phyloP scores from a whole-genome alignment of 2,113 vertebrate genomes.

The Caretta caretta region DNA sequence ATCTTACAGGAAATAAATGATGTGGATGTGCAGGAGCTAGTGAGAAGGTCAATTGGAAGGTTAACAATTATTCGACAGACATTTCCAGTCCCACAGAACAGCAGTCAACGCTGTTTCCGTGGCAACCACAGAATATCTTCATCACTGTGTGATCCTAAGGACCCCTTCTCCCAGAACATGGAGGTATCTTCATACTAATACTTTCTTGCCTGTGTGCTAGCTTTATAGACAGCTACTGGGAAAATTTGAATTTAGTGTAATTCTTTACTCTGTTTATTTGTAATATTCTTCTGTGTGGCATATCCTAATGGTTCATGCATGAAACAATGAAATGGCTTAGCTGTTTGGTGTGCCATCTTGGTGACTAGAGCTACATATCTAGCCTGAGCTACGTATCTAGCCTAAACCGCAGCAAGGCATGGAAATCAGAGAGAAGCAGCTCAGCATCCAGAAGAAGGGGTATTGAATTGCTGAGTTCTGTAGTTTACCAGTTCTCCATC shows the following conservation, averaged over 20 bases:
- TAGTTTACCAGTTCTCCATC: neutral
- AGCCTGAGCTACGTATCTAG: neutral
- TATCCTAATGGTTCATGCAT: neutral
- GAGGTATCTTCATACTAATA: constrained; percentile 83
- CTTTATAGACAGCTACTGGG: neutral
- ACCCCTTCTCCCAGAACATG: constrained; percentile 92
- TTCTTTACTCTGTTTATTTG: neutral
- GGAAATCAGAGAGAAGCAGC: rapidly evolving
- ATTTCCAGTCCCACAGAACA: constrained; percentile 95
- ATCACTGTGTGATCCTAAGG: constrained; percentile 96
- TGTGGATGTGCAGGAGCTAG: constrained; percentile 94
- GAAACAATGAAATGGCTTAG: neutral
- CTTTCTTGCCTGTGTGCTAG: neutral
- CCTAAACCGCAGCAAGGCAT: neutral
- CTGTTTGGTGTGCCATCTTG: neutral
- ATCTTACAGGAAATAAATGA: constrained; percentile 92
- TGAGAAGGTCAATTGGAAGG: constrained; percentile 96
- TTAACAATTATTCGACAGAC: constrained; percentile 95
- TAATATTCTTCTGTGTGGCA: neutral
- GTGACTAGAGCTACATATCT: neutral
- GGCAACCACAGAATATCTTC: constrained; percentile 97
- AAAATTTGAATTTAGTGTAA: neutral
- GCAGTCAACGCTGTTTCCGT: constrained; percentile 94
- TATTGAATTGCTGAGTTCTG: neutral
- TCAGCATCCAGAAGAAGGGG: neutral